Evolutionary conservation across 2,797 vertebrate genomes (phyloP).

Genomic region (Argya squamiceps): DNA sequence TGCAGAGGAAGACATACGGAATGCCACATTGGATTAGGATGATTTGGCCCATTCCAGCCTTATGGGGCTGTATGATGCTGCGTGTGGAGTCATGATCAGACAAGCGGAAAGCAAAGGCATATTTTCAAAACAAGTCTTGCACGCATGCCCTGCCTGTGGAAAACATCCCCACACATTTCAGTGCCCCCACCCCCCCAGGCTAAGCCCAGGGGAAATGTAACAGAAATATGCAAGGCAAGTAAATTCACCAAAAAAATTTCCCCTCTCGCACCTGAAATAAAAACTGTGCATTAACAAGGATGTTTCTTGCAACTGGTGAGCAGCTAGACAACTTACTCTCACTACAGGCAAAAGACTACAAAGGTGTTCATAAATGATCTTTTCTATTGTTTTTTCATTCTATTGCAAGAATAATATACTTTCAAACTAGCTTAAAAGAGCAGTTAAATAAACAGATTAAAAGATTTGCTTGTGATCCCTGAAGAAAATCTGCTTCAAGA

Average conservation of each 20-base stretch:
- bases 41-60: slow-evolving; percentile 76
- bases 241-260: neutral
- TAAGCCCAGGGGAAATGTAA: slow-evolving; percentile 22
- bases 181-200: neutral
- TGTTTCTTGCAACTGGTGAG: neutral
- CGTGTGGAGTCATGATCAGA: slow-evolving; percentile 74
- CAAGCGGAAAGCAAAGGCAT: slow-evolving; percentile 83
- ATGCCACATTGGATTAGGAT: slow-evolving; percentile 86
- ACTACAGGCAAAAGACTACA: neutral
- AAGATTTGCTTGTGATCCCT: neutral
- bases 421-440: neutral
- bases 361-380: rapidly evolving
- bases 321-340: neutral
- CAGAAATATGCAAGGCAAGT: neutral
- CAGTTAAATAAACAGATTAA: neutral
- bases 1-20: slow-evolving; percentile 79
- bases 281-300: neutral
- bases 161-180: slow-evolving; percentile 35
- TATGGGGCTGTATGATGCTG: slow-evolving; percentile 79
- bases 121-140: slow-evolving; percentile 78
- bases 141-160: slow-evolving; percentile 62
- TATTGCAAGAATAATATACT: neutral
- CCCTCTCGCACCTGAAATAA: neutral
- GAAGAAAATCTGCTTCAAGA: neutral
- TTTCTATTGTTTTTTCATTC: neutral